phyloP scores from a whole-genome alignment of 2,888 invertebrate genomes.

The Xestia rhomboidea region DNA sequence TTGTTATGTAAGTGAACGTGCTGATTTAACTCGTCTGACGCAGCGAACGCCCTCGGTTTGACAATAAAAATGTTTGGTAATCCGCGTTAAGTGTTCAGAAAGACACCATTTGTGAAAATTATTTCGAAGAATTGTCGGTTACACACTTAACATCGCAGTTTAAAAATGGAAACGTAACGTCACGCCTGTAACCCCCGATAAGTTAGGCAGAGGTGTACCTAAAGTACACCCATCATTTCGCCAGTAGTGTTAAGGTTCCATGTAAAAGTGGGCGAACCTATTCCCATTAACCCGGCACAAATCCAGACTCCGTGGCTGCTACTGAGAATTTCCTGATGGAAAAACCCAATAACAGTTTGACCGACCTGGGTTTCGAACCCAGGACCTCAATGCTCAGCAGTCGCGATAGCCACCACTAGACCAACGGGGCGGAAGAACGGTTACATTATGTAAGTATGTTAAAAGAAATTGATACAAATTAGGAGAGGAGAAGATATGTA shows the following conservation, averaged over 20 bases:
- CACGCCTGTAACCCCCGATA: too few species aligned
- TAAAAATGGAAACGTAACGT: too few species aligned
- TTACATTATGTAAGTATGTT: background rate
- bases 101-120: background rate
- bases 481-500: background rate
- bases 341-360: too few species aligned
- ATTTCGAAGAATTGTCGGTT: conserved; percentile 16
- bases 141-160: background rate
- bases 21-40: conserved; percentile 56
- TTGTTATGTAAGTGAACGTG: conserved; percentile 69
- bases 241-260: too few species aligned
- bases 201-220: too few species aligned
- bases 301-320: too few species aligned
- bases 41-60: conserved; percentile 56
- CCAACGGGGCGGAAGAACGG: background rate
- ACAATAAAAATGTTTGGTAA: conserved; percentile 62
- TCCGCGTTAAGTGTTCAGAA: conserved; percentile 35
- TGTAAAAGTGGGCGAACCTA: too few species aligned
- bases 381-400: too few species aligned
- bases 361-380: too few species aligned
- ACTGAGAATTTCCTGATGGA: too few species aligned
- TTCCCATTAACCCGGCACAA: too few species aligned
- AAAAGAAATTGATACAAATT: background rate
- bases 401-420: too few species aligned
- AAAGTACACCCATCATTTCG: background rate